Evolutionary conservation across 2,888 invertebrate species (phyloP).

Genomic region (Rutpela maculata): DNA sequence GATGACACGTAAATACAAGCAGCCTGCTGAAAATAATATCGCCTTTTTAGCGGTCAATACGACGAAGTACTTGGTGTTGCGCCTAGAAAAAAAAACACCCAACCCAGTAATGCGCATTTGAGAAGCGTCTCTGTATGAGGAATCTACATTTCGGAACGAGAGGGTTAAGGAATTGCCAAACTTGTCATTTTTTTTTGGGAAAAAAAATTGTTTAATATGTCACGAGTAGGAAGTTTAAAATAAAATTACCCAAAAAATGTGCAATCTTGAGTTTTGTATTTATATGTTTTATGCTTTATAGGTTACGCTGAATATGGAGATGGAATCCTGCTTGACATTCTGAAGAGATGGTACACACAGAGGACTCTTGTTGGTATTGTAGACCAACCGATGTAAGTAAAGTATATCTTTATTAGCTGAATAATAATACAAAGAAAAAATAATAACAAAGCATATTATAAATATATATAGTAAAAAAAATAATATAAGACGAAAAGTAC

Average conservation of each 20-base stretch:
- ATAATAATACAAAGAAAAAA: no score
- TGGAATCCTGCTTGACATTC: background rate
- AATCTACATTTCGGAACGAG: conserved; percentile 18
- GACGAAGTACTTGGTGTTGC: background rate
- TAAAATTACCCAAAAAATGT: background rate
- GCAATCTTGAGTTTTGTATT: background rate
- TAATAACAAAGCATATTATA: no score
- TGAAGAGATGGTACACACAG: background rate
- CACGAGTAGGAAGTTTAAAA: conserved; percentile 19
- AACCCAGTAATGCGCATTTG: conserved; percentile 2
- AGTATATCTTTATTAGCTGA: background rate
- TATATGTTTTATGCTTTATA: conserved; percentile 12
- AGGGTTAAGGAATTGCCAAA: conserved; percentile 36
- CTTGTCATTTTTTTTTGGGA: background rate
- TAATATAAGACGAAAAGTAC: no score
- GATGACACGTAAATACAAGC: background rate
- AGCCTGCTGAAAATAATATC: background rate
- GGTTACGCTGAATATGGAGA: conserved; percentile 2
- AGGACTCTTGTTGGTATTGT: background rate
- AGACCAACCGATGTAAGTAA: background rate
- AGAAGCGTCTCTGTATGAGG: background rate
- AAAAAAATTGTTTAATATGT: background rate
- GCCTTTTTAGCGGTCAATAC: background rate
- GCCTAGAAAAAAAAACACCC: background rate
- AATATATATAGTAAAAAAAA: no score